Evolutionary conservation across 2,888 invertebrate species (phyloP), one percentile per base, ranked within the genome.

Genomic region (Acanthosepion pharaonis): DNA sequence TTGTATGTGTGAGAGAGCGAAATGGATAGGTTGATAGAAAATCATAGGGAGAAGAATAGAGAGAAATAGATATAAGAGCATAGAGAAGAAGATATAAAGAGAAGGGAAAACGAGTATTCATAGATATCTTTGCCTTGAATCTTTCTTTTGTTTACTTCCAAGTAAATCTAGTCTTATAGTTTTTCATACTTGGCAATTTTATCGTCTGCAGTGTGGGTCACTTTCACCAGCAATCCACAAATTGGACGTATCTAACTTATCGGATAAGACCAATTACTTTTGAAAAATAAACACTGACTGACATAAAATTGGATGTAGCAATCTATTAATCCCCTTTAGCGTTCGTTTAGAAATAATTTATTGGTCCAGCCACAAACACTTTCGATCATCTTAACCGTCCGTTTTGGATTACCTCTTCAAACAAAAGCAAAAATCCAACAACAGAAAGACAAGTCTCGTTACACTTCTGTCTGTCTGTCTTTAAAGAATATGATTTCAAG

Each of bases 251-350:
- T 78, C 78, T 11, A 78, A 78, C n/a, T n/a, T 33, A 78, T 78
- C 78, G 78, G 78, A 78, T 78, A n/a, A 78, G n/a, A 78, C 33
- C 78, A 78, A 78, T 78, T 78, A 78, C 78, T 78, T 78, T 78
- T 78, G 78, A 78, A 78, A 78, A 78, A 78, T 78, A 78, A 28
- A n/a, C 78, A 78, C 78, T 18, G n/a, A 78, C 33, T 78, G 78
- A 78, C 78, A 78, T 15, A 9, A 78, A 11, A n/a, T n/a, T n/a
- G 5, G n/a, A 78, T 78, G 9, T 18, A 78, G 9, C 78, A 78
- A 78, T 78, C 78, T 78, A n/a, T 78, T 78, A 78, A 78, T 78
- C 78, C 33, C 23, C 23, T 23, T 59, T 6, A 59, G 20, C 59
- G 59, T 59, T 23, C 78, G 33, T n/a, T 78, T 78, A 78, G 78